phyloP scores from a whole-genome alignment of 2,113 vertebrate genomes.

The Amphiprion percula region DNA sequence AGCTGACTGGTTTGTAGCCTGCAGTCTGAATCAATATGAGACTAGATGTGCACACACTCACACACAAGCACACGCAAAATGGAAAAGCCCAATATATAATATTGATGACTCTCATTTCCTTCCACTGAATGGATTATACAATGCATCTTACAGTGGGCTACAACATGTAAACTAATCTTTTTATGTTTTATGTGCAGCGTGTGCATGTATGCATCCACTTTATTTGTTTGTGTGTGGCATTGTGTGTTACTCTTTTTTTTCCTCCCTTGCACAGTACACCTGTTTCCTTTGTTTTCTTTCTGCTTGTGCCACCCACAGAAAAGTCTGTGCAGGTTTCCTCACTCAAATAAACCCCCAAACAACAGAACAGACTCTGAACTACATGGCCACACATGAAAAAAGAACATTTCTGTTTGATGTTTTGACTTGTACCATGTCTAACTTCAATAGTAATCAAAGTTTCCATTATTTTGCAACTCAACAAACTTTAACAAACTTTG shows the following conservation, averaged over 20 bases:
- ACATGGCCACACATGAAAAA: background rate
- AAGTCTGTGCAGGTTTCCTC: background rate
- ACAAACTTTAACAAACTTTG: no score
- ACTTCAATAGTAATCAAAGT: no score
- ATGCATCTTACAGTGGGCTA: conserved; percentile 15
- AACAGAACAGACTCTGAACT: background rate
- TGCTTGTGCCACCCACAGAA: background rate
- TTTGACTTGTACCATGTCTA: no score
- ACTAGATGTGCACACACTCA: conserved; percentile 5
- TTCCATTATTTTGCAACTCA: no score
- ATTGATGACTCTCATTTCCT: conserved; percentile 67
- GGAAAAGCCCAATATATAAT: conserved; percentile 39
- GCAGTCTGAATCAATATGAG: conserved; percentile 69
- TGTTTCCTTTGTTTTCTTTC: background rate
- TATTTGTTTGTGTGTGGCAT: conserved; percentile 4
- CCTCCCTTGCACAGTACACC: background rate
- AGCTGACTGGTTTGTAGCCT: conserved; percentile 66
- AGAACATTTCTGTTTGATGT: background rate
- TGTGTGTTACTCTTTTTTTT: background rate
- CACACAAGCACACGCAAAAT: conserved; percentile 11
- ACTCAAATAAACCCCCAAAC: background rate
- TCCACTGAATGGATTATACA: conserved; percentile 40
- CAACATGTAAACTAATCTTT: conserved; percentile 48
- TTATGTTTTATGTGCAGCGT: conserved; percentile 40
- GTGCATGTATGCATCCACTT: background rate